Base-by-base conservation (phyloP, 2,113 vertebrate species). In the Pungitius pungitius region DNA sequence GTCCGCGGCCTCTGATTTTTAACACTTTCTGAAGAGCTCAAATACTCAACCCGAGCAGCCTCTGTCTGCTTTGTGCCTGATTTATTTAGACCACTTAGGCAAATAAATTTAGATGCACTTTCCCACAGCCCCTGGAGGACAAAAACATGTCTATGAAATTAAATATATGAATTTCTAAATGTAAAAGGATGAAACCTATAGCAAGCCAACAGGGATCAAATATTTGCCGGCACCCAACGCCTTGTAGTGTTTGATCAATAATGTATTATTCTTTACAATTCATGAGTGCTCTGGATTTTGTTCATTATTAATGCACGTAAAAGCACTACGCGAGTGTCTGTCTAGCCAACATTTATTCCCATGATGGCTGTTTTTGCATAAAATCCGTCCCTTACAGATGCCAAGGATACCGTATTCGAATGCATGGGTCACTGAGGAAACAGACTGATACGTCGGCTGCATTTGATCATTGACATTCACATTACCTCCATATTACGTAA, bases 241-340 rank as follows among this genome's bases (percentile, higher is more conserved):
- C 58, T 77, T 22, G 35, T 26, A 37, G 10, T 45, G 73, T 80
- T 81, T 76, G 57, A 77, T 88, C 22, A 81, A 88, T 87, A 64
- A 76, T 85, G 85, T 22, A 90, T 82, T 65, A 54, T 73, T 60
- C 63, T 85, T 78, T 67, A 77, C 24, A 76, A 82, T 80, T 84
- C 59, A 86, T 85, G 62, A 18, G 6, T 0, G 43, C 73, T 27
- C 66, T 69, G 54, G 52, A 58, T 87, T 81, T 82, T 78, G 35
- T 35, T 10, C 49, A 75, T 90, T 11, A 58, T 83, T 81, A 74
- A 88, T 81, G 18, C 67, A 81, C 67, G 81, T 70, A 33, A 71
- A 75, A 82, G 62, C 62, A 65, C 26, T 68, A n/a, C n/a, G 30
- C 20, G 45, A 62, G 67, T 30, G 58, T 58, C n/a, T 47, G 20